Percentiles rank a stretch among this genome's conserved stretches.
phyloP scores from a whole-genome alignment of 92 coral and sea anemone genomes.

The Porites lobata region DNA sequence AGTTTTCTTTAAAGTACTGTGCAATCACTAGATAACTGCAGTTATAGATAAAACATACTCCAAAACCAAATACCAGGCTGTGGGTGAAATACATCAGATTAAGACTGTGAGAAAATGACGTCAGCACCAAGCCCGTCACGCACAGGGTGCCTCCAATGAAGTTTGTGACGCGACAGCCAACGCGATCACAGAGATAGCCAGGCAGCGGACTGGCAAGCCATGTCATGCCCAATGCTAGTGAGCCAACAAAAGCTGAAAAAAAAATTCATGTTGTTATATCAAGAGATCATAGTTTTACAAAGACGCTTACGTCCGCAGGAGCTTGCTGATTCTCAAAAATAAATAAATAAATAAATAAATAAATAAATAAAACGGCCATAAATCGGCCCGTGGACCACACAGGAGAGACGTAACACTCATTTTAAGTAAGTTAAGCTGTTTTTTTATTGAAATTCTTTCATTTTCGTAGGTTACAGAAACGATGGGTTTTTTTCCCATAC shows the following conservation, averaged over 20 bases:
- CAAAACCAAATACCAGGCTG: constrained; percentile 52
- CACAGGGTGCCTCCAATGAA: constrained; percentile 36
- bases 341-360: too few relatives aligned
- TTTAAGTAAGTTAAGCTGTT: too few relatives aligned
- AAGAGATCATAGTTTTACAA: too few relatives aligned
- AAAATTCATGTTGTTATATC: neutral
- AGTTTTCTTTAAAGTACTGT: constrained; percentile 36
- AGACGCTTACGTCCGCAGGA: too few relatives aligned
- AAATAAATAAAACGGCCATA: too few relatives aligned
- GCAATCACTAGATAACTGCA: constrained; percentile 9
- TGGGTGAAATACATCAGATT: constrained; percentile 45
- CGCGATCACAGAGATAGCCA: constrained; percentile 33
- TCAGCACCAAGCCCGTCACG: constrained; percentile 23
- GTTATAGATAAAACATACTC: constrained; percentile 39
- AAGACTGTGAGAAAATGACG: constrained; percentile 44
- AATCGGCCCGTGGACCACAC: too few relatives aligned
- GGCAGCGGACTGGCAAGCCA: constrained; percentile 36
- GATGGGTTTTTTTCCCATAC: too few relatives aligned
- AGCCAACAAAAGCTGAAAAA: constrained; percentile 26
- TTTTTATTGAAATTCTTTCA: too few relatives aligned
- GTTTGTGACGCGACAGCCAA: constrained; percentile 31
- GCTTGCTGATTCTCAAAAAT: too few relatives aligned
- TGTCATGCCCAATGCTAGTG: constrained; percentile 20
- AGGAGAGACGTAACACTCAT: too few relatives aligned
- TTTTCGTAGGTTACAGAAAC: too few relatives aligned